A percentile compares a stretch with the other conserved stretches of the same genome.
phyloP scores from a whole-genome alignment of 2,888 invertebrate species.

The Drosophila stalkeri region DNA sequence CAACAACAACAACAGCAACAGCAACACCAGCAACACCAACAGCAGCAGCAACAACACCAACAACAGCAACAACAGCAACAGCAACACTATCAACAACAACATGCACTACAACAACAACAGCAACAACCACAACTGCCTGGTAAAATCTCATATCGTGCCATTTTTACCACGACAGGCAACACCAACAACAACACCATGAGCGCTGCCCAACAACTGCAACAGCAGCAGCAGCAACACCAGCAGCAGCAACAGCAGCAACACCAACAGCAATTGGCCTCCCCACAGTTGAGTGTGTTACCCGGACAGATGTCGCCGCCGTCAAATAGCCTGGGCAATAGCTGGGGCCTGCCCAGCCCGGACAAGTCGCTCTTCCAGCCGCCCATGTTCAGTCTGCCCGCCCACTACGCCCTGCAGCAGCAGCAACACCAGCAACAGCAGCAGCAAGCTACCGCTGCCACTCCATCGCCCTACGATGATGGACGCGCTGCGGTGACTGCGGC shows the following conservation, averaged over 20 bases:
- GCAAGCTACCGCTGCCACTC: constrained; percentile 81
- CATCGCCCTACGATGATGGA: constrained; percentile 84
- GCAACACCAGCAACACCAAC: constrained; percentile 76
- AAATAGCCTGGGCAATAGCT: constrained; percentile 88
- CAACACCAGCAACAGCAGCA: constrained; percentile 84
- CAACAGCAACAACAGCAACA: constrained; percentile 77
- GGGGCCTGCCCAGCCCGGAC: constrained; percentile 90
- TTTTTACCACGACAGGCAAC: constrained; percentile 90
- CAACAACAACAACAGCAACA: constrained; percentile 79
- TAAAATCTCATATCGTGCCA: constrained; percentile 89
- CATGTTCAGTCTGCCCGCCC: constrained; percentile 87
- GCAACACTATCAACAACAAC: constrained; percentile 81
- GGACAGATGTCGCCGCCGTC: constrained; percentile 87
- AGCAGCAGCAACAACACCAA: constrained; percentile 76
- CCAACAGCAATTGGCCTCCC: constrained; percentile 83
- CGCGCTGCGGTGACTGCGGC: constrained; percentile 77
- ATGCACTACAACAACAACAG: constrained; percentile 74
- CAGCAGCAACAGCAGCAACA: constrained; percentile 75
- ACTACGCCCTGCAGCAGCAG: constrained; percentile 83
- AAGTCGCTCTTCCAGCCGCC: constrained; percentile 89
- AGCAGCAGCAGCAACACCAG: constrained; percentile 57
- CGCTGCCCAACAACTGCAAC: constrained; percentile 54
- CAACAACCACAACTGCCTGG: constrained; percentile 84
- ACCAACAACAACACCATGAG: constrained; percentile 83
- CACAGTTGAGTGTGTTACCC: constrained; percentile 83